Conservation (phyloP, 1,140 invertebrate species). For the Lasaia peninsularis region DNA sequence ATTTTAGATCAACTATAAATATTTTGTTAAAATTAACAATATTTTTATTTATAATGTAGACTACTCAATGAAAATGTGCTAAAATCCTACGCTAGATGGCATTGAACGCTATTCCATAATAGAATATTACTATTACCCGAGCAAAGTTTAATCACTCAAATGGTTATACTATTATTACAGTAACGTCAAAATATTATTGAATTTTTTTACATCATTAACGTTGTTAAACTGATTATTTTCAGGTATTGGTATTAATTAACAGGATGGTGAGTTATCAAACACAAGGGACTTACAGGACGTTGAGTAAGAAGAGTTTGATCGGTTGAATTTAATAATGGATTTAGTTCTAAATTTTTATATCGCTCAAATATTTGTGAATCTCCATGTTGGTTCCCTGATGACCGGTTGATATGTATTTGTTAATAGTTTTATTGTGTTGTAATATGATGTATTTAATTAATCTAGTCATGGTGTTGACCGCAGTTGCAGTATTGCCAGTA, state of each 20-base stretch:
- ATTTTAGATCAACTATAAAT: no score
- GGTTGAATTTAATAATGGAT: slow-evolving; percentile 25
- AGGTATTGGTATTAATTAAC: slow-evolving; percentile 34
- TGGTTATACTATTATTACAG: no score
- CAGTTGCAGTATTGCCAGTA: slow-evolving; percentile 25
- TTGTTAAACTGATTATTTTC: no score
- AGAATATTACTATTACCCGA: no score
- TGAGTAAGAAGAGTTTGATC: slow-evolving; percentile 15
- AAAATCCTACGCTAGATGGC: no score
- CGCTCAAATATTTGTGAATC: slow-evolving; percentile 37
- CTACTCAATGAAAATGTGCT: no score
- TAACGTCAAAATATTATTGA: no score
- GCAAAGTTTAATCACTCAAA: no score
- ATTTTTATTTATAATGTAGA: no score
- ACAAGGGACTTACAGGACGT: slow-evolving; percentile 23
- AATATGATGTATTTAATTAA: slow-evolving; percentile 25
- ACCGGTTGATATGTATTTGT: slow-evolving; percentile 20
- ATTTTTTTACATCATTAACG: no score
- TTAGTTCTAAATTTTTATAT: slow-evolving; percentile 32
- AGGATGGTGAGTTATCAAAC: slow-evolving; percentile 33
- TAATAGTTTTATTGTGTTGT: slow-evolving; percentile 26
- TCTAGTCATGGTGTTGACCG: slow-evolving; percentile 40
- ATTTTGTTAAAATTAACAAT: no score
- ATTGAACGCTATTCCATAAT: no score
- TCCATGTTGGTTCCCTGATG: slow-evolving; percentile 23